phyloP scores from a whole-genome alignment of 2,113 vertebrate genomes.

The Lasiurus borealis region DNA sequence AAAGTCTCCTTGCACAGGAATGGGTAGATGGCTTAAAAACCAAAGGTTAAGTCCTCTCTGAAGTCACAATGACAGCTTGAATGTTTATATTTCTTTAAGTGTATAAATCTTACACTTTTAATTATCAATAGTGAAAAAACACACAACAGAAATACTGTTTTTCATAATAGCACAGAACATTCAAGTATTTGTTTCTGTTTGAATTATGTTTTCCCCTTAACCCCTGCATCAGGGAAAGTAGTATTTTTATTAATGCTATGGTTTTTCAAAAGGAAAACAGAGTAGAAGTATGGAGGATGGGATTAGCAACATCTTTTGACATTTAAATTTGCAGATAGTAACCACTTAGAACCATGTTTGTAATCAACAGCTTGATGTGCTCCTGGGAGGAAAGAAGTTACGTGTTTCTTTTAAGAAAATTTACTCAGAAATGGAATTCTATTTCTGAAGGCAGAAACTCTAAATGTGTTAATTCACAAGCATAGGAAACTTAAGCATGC shows the following conservation, averaged over 20 bases:
- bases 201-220: background rate
- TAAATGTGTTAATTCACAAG: background rate
- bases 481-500: background rate
- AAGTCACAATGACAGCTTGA: slow-evolving; percentile 2
- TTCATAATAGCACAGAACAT: background rate
- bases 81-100: background rate
- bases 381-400: background rate
- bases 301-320: background rate
- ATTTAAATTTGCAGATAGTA: slow-evolving; percentile 39
- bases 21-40: background rate
- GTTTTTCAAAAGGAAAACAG: background rate
- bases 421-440: background rate
- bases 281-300: background rate
- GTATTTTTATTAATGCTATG: background rate
- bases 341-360: background rate
- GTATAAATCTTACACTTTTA: background rate
- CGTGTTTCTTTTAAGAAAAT: slow-evolving; percentile 46
- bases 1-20: background rate
- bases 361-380: background rate
- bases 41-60: background rate
- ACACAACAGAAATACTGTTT: background rate
- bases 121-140: background rate
- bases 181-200: background rate
- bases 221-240: background rate
- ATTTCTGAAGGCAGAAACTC: slow-evolving; percentile 12